Evolutionary conservation across 1,140 invertebrate genomes (phyloP), one percentile per base, ranked within the genome.

Genomic region (Hirudo medicinalis): DNA sequence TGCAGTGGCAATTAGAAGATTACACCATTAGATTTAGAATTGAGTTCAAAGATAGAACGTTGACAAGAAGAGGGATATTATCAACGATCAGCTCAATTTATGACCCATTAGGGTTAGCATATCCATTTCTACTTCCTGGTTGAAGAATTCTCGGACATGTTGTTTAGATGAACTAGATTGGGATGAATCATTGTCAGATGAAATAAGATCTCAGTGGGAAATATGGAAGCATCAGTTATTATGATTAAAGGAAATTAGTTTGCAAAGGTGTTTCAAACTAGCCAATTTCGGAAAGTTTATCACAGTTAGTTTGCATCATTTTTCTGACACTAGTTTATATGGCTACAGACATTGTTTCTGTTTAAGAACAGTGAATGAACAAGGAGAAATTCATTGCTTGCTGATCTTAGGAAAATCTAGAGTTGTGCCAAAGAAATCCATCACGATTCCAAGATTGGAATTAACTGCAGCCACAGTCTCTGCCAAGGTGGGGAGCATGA

Each of bases 401-500:
- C 69, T 69, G 36, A 53, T 76, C 2, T 63, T 72, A 0, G 71
- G 70, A n/a, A 76, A 76, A 63, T 71, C 75, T 11, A 49, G 73
- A 29, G 71, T 76, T 8, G 49, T 72, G 4, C 74, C 75, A 0
- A 22, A 63, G 19, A 70, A 69, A 29, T 32, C 22, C 9, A 32
- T 74, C 27, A 72, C 53, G 6, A 73, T 76, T 36, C 76, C 76
- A 0, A 27, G 70, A 17, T 66, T 76, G 20, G 75, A 76, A 54
- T 71, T 67, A 60, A 55, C 54, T 54, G 53, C 49, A 72, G 75
- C 74, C 19, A 32, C 71, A 11, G 22, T 72, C 8, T 66, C 73
- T 40, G 57, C 53, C 13, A 49, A 53, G n/a, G 43, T 72, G 11
- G 57, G 25, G 13, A 25, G 15, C 13, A n/a, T 60, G 15, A 19